Percentiles rank a stretch among this genome's conserved stretches.
These are phyloP conservation scores for Patiria pectinifera DNA, from an alignment of 53 echinoderm and acorn worm genomes.

Conservation along the genomic window DNA sequence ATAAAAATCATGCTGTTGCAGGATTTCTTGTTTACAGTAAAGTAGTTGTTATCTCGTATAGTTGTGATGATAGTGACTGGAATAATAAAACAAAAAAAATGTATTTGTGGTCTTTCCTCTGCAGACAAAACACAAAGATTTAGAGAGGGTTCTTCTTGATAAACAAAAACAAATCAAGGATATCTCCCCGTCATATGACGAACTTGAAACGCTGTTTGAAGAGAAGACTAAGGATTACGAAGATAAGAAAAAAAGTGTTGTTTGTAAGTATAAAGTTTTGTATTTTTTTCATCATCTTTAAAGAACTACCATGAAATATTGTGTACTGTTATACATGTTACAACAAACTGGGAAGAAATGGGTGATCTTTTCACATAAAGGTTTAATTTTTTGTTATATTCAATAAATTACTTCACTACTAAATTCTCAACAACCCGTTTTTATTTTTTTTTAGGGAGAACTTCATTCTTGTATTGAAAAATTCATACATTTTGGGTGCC, in stretches of 20 bases:
- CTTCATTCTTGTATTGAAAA: no score
- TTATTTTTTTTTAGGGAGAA: no score
- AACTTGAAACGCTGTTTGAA: slow-evolving; percentile 75
- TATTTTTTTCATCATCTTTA: background rate
- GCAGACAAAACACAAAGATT: slow-evolving; percentile 69
- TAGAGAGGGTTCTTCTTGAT: slow-evolving; percentile 67
- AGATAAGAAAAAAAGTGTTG: slow-evolving; percentile 90
- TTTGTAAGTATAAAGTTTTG: slow-evolving; percentile 71
- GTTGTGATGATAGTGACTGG: background rate
- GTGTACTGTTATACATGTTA: no score
- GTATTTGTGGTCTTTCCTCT: background rate
- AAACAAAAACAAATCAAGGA: slow-evolving; percentile 78
- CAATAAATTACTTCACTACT: no score
- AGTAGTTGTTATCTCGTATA: background rate
- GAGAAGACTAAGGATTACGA: slow-evolving; percentile 81
- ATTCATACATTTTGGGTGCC: no score
- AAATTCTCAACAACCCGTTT: no score
- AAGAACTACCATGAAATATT: no score
- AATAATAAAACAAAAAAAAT: background rate
- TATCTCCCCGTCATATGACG: slow-evolving; percentile 80
- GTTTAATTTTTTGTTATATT: no score
- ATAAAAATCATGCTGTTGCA: no score
- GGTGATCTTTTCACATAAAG: no score
- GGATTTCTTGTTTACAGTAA: no score
- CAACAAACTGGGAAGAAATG: no score